Base-by-base conservation (phyloP, 1,140 invertebrate genomes). In the Nilaparvata lugens region DNA sequence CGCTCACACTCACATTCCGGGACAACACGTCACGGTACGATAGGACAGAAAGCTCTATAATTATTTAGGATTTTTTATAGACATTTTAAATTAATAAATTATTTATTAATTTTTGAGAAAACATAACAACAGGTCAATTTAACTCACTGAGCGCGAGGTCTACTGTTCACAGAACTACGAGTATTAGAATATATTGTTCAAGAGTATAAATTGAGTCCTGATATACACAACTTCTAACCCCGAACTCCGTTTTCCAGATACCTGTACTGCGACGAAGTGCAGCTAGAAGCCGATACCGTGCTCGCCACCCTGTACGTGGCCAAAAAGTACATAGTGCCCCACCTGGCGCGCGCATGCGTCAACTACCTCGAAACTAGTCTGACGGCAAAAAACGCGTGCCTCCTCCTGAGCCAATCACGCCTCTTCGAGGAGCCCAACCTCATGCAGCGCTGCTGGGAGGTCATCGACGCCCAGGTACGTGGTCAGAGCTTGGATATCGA, bases 211-310 rank as follows among this genome's bases (percentile, higher is more conserved):
- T n/a, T n/a, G n/a, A n/a, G 11, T 52, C 11, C 21, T 52, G 19
- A 11, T 11, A 14, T 52, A 52, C 40, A 42, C 40, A 11, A 42
- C 11, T 11, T 42, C 40, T 13, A n/a, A n/a, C 40, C 11, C 6
- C 31, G 16, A 52, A 43, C 68, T 52, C 59, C 60, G 61, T 63
- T 67, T 78, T 77, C 40, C 73, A 97, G 93, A 75, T 97, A 96
- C 75, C 82, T 97, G 69, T 97, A 97, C 76, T 94, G 91, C 79
- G 95, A 97, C 81, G 93, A 97, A 78, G 92, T 95, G 65, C 86
- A 90, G 69, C 74, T 95, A 64, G 90, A 95, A 79, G 89, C 91
- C 25, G 92, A 95, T 69, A 93, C 88, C 59, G 92, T 95, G 28
- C 72, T 95, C 60, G 88, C 91, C 57, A 94, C 91, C 2, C 73